Conservation (phyloP, 2,797 vertebrate genomes). For the Adrianichthys oophorus region DNA sequence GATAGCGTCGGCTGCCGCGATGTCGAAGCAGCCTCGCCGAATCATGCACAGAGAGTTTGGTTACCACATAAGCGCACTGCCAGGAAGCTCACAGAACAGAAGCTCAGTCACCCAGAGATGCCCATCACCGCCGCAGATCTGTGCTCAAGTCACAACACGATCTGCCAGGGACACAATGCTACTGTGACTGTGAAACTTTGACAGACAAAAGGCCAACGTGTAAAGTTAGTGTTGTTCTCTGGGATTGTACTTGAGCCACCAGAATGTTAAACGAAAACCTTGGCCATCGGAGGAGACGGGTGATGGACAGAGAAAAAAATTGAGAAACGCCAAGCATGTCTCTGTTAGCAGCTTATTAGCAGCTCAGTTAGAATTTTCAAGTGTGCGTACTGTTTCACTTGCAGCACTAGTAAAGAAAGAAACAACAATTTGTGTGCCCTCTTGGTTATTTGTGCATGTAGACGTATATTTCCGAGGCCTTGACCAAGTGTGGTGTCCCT, state of each 20-base stretch:
- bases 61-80: slow-evolving; percentile 21
- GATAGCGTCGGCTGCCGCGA: slow-evolving; percentile 66
- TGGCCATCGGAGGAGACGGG: slow-evolving; percentile 42
- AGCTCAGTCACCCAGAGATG: slow-evolving; percentile 66
- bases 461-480: slow-evolving; percentile 59
- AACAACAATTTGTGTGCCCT: slow-evolving; percentile 20
- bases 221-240: slow-evolving; percentile 41
- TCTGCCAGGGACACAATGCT: slow-evolving; percentile 38
- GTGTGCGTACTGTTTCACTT: slow-evolving; percentile 4
- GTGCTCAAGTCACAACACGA: slow-evolving; percentile 51
- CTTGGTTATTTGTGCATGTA: slow-evolving; percentile 45
- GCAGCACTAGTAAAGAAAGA: slow-evolving; percentile 11
- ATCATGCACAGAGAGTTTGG: slow-evolving; percentile 40
- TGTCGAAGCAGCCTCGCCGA: slow-evolving; percentile 47
- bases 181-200: slow-evolving; percentile 56
- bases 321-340: slow-evolving; percentile 22
- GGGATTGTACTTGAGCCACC: slow-evolving; percentile 49
- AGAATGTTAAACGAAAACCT: slow-evolving; percentile 50
- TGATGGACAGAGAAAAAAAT: slow-evolving; percentile 29
- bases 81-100: slow-evolving; percentile 43
- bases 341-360: slow-evolving; percentile 16
- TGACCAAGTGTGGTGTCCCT: slow-evolving; percentile 70
- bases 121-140: slow-evolving; percentile 51
- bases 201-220: slow-evolving; percentile 56
- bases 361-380: background rate